phyloP scores from a whole-genome alignment of 2,797 vertebrate genomes.

The Jordanella pulchra region DNA sequence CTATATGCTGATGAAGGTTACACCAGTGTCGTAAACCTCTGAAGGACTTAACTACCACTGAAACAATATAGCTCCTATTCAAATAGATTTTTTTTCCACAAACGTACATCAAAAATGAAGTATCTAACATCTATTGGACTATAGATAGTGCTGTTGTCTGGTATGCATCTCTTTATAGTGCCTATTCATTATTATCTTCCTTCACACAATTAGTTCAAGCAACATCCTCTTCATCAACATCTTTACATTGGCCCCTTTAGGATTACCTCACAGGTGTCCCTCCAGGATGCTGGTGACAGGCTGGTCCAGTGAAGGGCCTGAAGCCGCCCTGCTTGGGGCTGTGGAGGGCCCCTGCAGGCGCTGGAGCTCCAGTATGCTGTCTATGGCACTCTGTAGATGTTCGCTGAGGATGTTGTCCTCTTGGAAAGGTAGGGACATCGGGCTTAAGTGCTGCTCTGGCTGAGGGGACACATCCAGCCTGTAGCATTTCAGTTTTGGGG shows the following conservation, averaged over 20 bases:
- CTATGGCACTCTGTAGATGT: slow-evolving; percentile 85
- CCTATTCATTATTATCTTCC: slow-evolving; percentile 42
- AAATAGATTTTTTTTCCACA: slow-evolving; percentile 69
- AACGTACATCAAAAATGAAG: slow-evolving; percentile 74
- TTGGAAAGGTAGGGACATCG: slow-evolving; percentile 53
- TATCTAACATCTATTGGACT: slow-evolving; percentile 71
- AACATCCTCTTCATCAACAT: slow-evolving; percentile 26
- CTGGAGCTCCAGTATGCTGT: slow-evolving; percentile 86
- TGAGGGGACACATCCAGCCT: slow-evolving; percentile 57
- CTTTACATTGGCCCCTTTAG: background rate
- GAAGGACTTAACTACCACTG: slow-evolving; percentile 73
- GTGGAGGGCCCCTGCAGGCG: slow-evolving; percentile 78
- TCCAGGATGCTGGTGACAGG: slow-evolving; percentile 79
- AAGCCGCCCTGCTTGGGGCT: slow-evolving; percentile 57
- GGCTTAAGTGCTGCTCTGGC: slow-evolving; percentile 51
- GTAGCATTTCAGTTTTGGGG: slow-evolving; percentile 74
- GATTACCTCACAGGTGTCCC: slow-evolving; percentile 74
- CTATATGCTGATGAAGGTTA: slow-evolving; percentile 77
- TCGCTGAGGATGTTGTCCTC: slow-evolving; percentile 82
- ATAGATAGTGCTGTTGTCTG: slow-evolving; percentile 69
- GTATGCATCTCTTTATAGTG: slow-evolving; percentile 68
- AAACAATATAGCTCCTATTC: slow-evolving; percentile 76
- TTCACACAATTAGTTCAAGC: slow-evolving; percentile 47
- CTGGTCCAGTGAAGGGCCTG: slow-evolving; percentile 73
- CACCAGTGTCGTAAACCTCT: slow-evolving; percentile 72